Evolutionary conservation across 1,140 invertebrate species (phyloP).

Genomic region (Drosophila willistoni): DNA sequence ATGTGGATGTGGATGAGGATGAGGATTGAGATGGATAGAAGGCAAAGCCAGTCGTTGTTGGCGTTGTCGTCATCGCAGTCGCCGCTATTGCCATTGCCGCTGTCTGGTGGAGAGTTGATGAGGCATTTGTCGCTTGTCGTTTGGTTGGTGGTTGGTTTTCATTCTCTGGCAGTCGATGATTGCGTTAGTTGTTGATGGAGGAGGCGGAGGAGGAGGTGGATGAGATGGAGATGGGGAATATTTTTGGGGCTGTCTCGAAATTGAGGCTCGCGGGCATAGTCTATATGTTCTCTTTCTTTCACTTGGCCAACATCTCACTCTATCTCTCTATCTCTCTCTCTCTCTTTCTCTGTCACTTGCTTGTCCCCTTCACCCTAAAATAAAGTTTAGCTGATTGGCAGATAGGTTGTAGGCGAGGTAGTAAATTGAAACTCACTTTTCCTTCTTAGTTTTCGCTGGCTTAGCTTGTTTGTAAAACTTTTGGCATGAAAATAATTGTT

Average conservation of each 20-base stretch:
- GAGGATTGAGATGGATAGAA: slow-evolving; percentile 12
- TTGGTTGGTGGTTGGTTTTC: slow-evolving; percentile 66
- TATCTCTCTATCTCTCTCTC: slow-evolving; percentile 7
- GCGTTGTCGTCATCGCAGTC: background rate
- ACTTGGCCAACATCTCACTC: background rate
- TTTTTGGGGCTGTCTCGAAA: slow-evolving; percentile 57
- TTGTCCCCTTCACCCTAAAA: slow-evolving; percentile 9
- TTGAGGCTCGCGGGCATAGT: slow-evolving; percentile 66
- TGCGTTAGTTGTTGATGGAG: slow-evolving; percentile 76
- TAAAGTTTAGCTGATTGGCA: slow-evolving; percentile 69
- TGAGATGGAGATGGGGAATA: slow-evolving; percentile 13
- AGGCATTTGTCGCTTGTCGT: slow-evolving; percentile 64
- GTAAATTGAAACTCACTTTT: background rate
- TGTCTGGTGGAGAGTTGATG: slow-evolving; percentile 65
- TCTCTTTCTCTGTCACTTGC: background rate
- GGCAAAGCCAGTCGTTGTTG: slow-evolving; percentile 25
- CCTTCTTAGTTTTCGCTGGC: slow-evolving; percentile 33
- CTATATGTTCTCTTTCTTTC: slow-evolving; percentile 7
- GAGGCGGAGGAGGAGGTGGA: background rate
- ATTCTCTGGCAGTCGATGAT: slow-evolving; percentile 66
- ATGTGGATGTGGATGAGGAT: slow-evolving; percentile 42
- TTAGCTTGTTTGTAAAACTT: slow-evolving; percentile 41
- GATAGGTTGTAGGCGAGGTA: slow-evolving; percentile 18
- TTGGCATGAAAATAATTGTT: slow-evolving; percentile 69
- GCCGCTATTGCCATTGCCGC: background rate